phyloP scores from a whole-genome alignment of 2,888 invertebrate species.

The Apocheima hispidaria region DNA sequence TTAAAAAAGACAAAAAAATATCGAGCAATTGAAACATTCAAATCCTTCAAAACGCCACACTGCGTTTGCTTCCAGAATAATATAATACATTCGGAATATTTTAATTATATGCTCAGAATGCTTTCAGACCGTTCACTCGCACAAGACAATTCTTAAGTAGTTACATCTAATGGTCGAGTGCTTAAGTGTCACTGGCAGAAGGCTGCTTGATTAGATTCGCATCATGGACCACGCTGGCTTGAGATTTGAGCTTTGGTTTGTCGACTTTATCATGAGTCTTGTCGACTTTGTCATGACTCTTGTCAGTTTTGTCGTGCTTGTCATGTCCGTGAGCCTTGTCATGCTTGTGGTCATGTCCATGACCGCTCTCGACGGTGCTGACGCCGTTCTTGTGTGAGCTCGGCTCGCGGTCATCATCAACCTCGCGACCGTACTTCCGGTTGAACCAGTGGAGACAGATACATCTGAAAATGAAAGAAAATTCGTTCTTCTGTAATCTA shows the following conservation, averaged over 20 bases:
- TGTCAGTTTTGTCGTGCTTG: slow-evolving; percentile 41
- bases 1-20: slow-evolving; percentile 8
- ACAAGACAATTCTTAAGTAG: slow-evolving; percentile 29
- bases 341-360: slow-evolving; percentile 49
- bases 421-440: slow-evolving; percentile 76
- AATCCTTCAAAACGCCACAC: slow-evolving; percentile 18
- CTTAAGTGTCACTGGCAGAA: slow-evolving; percentile 81
- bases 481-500: not conserved
- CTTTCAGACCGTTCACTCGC: slow-evolving; percentile 26
- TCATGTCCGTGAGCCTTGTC: slow-evolving; percentile 42
- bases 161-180: slow-evolving; percentile 46
- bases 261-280: slow-evolving; percentile 31
- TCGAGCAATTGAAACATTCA: slow-evolving; percentile 5
- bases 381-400: slow-evolving; percentile 79
- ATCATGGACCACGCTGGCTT: slow-evolving; percentile 84
- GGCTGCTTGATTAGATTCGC: slow-evolving; percentile 86
- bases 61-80: not conserved
- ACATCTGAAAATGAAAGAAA: slow-evolving; percentile 73
- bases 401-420: slow-evolving; percentile 72
- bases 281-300: slow-evolving; percentile 15
- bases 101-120: slow-evolving; percentile 3
- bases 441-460: slow-evolving; percentile 88
- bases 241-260: slow-evolving; percentile 69
- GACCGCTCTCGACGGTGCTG: slow-evolving; percentile 78
- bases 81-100: not conserved